These are phyloP conservation scores for Syrista parreyssii DNA, from an alignment of 2,888 invertebrate species.

Conservation along the genomic window DNA sequence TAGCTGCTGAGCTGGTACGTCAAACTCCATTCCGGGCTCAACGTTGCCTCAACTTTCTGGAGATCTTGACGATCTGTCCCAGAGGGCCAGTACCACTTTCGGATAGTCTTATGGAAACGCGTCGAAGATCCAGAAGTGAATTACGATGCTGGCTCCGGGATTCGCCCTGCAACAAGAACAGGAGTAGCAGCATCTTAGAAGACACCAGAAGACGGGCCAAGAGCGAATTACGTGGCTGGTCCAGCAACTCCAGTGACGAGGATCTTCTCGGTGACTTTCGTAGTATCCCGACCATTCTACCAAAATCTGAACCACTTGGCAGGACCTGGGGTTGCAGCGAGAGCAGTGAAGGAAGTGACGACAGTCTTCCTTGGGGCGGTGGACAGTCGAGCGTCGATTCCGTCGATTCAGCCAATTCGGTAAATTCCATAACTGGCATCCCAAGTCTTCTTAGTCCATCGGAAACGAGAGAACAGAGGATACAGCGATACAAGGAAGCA, in stretches of 20 bases:
- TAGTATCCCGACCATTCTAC: slow-evolving; percentile 35
- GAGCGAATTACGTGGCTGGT: slow-evolving; percentile 61
- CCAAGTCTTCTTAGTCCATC: slow-evolving; percentile 40
- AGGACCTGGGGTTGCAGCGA: slow-evolving; percentile 62
- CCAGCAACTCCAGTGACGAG: slow-evolving; percentile 62
- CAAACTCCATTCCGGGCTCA: slow-evolving; percentile 79
- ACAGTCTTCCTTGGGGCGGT: slow-evolving; percentile 56
- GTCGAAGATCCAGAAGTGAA: slow-evolving; percentile 60
- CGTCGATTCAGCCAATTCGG: slow-evolving; percentile 43
- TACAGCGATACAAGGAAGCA: slow-evolving; percentile 60
- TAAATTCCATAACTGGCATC: slow-evolving; percentile 16
- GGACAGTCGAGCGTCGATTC: slow-evolving; percentile 53
- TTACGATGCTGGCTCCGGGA: slow-evolving; percentile 57
- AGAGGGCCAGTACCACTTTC: slow-evolving; percentile 68
- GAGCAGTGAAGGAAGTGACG: slow-evolving; percentile 63
- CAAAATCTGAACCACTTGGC: slow-evolving; percentile 39
- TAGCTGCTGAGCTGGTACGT: slow-evolving; percentile 79
- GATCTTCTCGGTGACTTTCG: slow-evolving; percentile 51
- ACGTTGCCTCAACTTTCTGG: slow-evolving; percentile 74
- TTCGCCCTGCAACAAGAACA: slow-evolving; percentile 39
- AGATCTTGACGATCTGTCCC: slow-evolving; percentile 74
- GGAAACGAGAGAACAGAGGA: slow-evolving; percentile 54
- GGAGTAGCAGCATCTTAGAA: slow-evolving; percentile 42
- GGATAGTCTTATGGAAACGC: slow-evolving; percentile 64
- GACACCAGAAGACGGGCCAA: slow-evolving; percentile 54